phyloP scores from a whole-genome alignment of 2,888 invertebrate genomes.

The Melanostoma scalare region DNA sequence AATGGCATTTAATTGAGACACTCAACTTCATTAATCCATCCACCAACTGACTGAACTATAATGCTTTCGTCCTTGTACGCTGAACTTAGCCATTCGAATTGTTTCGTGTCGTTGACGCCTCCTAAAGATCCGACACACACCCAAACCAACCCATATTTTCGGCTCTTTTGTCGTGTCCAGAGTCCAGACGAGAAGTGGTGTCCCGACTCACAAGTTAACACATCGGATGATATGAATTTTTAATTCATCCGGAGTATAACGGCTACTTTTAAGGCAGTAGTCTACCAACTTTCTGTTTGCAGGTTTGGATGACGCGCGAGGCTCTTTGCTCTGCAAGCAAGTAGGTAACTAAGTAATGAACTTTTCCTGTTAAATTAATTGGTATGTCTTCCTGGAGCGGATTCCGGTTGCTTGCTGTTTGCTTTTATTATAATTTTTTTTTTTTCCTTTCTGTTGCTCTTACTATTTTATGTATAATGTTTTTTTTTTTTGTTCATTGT shows the following conservation, averaged over 20 bases:
- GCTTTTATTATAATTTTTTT: constrained; percentile 43
- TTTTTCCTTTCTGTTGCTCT: constrained; percentile 28
- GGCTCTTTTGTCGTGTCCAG: constrained; percentile 5
- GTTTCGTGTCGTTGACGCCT: too few relatives aligned
- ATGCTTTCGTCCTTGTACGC: too few relatives aligned
- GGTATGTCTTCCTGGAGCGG: constrained; percentile 58
- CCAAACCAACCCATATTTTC: constrained; percentile 2
- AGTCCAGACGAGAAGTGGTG: neutral
- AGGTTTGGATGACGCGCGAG: constrained; percentile 3
- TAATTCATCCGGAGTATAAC: constrained; percentile 55
- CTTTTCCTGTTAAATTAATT: constrained; percentile 72
- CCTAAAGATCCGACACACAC: too few relatives aligned
- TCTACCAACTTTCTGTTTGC: neutral
- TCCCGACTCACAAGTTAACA: constrained; percentile 62
- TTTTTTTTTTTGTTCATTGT: constrained; percentile 5
- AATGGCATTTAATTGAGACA: too few relatives aligned
- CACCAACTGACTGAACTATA: too few relatives aligned
- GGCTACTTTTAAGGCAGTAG: constrained; percentile 19
- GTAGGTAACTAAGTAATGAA: constrained; percentile 68
- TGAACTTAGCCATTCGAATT: too few relatives aligned
- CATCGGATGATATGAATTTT: constrained; percentile 67
- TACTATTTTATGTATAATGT: constrained; percentile 18
- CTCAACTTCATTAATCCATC: too few relatives aligned
- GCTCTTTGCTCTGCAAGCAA: constrained; percentile 32
- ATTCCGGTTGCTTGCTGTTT: constrained; percentile 52